These are phyloP conservation scores for Leuciscus waleckii DNA, from an alignment of 2,797 vertebrate genomes.

Conservation along the genomic window DNA sequence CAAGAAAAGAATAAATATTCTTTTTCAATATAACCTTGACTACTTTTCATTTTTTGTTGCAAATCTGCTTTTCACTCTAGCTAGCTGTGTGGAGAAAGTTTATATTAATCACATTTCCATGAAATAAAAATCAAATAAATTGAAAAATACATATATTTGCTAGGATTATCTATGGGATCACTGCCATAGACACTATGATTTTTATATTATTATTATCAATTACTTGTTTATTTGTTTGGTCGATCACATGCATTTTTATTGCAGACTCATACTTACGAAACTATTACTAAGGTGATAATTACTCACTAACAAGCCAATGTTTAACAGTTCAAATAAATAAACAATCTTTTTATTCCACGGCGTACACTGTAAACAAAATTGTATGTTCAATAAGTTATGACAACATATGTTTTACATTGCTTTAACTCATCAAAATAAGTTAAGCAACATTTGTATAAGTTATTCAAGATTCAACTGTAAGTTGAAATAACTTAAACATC, in stretches of 20 bases:
- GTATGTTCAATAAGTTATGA: too few relatives aligned
- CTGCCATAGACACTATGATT: background rate
- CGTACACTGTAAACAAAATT: too few relatives aligned
- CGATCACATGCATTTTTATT: background rate
- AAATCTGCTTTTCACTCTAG: background rate
- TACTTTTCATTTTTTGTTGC: conserved; percentile 52
- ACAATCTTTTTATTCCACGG: background rate
- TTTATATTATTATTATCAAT: background rate
- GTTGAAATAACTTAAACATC: too few relatives aligned
- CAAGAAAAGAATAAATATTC: conserved; percentile 81
- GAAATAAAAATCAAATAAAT: background rate
- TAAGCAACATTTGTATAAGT: too few relatives aligned
- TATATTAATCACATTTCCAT: background rate
- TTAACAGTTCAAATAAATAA: background rate
- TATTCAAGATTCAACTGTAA: too few relatives aligned
- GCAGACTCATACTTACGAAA: background rate
- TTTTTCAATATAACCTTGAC: conserved; percentile 69
- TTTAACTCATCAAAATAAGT: too few relatives aligned
- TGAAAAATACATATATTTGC: background rate
- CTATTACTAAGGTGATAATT: background rate
- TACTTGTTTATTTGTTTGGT: background rate
- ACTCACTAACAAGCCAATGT: background rate
- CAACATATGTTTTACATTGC: too few relatives aligned
- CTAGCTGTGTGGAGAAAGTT: background rate
- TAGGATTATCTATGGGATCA: background rate